Evolutionary conservation across 2,113 vertebrate genomes (phyloP).

Genomic region (Onychostoma macrolepis): DNA sequence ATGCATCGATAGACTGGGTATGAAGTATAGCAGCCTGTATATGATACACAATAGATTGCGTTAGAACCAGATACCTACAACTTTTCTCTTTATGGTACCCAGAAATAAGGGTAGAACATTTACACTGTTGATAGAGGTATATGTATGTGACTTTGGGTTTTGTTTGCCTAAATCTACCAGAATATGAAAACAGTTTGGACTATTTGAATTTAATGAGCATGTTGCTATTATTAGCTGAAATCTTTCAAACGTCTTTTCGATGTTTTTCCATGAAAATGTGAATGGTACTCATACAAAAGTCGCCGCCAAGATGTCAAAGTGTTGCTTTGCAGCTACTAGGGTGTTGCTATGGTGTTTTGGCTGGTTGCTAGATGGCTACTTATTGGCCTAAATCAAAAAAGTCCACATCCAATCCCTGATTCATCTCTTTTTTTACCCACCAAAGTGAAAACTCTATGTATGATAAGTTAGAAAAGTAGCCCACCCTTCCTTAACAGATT

Average conservation of each 20-base stretch:
- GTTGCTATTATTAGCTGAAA: not conserved
- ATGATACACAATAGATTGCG: not conserved
- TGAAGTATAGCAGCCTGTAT: slow-evolving; percentile 35
- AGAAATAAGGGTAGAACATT: slow-evolving; percentile 37
- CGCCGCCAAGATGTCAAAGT: not conserved
- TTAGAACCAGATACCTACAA: not conserved
- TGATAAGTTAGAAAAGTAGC: not conserved
- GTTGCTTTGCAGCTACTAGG: not conserved
- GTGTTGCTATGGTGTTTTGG: not conserved
- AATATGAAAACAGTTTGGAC: not conserved
- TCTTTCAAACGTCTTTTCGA: not conserved
- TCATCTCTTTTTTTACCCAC: not conserved
- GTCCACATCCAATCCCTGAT: not conserved
- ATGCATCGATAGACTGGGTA: slow-evolving; percentile 25
- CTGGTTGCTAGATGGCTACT: not conserved
- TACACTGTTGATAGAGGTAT: slow-evolving; percentile 50
- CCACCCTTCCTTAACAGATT: not conserved
- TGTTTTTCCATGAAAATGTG: not conserved
- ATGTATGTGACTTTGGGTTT: slow-evolving; percentile 43
- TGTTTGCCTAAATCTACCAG: slow-evolving; percentile 24
- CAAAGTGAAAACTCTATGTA: not conserved
- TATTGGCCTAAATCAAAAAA: not conserved
- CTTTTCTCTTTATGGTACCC: slow-evolving; percentile 16
- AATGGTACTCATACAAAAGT: not conserved
- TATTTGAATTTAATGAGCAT: not conserved